phyloP scores from a whole-genome alignment of 2,797 vertebrate species.

The Anniella stebbinsi region DNA sequence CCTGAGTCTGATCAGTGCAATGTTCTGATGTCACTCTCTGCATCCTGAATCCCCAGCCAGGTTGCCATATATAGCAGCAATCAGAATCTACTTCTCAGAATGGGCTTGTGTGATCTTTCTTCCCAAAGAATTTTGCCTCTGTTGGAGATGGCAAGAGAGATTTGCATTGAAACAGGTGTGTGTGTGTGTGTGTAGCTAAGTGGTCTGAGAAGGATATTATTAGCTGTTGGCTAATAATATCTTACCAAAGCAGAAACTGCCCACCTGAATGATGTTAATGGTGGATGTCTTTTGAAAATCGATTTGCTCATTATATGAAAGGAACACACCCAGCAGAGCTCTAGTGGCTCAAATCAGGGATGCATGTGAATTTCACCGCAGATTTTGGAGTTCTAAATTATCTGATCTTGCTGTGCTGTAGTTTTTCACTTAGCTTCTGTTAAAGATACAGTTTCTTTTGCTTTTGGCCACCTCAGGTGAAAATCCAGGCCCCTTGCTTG shows the following conservation, averaged over 20 bases:
- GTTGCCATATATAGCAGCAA: conserved; percentile 72
- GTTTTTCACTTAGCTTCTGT: not conserved
- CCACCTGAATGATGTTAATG: not conserved
- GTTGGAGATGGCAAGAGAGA: not conserved
- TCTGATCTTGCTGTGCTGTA: not conserved
- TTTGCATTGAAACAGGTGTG: not conserved
- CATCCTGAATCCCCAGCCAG: conserved; percentile 28
- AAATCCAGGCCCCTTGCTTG: conserved; percentile 30
- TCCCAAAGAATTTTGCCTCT: conserved; percentile 26
- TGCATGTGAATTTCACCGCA: too few relatives aligned
- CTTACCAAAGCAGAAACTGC: not conserved
- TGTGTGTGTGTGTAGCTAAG: conserved; percentile 32
- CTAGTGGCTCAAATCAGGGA: not conserved
- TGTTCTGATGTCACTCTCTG: conserved; percentile 45
- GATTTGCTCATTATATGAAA: not conserved
- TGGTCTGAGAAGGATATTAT: conserved; percentile 20
- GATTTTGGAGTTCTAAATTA: not conserved
- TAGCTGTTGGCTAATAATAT: not conserved
- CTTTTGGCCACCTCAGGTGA: not conserved
- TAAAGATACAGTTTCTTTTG: not conserved
- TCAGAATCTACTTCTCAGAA: conserved; percentile 10
- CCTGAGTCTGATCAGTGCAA: conserved; percentile 48
- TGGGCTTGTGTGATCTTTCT: not conserved
- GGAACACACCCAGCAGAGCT: not conserved
- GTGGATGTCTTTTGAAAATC: not conserved